phyloP scores from a whole-genome alignment of 2,888 invertebrate species.

The Tetragonula carbonaria region DNA sequence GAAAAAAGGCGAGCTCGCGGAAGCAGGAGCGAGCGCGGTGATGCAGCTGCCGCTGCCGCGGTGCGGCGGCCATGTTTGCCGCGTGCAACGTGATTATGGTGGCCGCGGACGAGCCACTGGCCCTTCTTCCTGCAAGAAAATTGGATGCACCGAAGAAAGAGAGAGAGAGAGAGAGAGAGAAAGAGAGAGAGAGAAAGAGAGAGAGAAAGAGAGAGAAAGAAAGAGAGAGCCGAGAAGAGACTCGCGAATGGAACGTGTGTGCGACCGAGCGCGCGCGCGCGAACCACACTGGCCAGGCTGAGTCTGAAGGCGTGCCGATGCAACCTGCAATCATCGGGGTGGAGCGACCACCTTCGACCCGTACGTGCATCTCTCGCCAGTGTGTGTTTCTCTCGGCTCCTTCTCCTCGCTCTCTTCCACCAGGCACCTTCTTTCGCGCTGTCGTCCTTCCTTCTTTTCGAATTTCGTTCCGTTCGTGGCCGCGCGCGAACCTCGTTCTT shows the following conservation, averaged over 20 bases:
- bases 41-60: constrained; percentile 39
- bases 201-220: neutral
- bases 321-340: constrained; percentile 84
- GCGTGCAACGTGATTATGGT: constrained; percentile 82
- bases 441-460: constrained; percentile 10
- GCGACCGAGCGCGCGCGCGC: constrained; percentile 49
- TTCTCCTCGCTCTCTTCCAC: constrained; percentile 14
- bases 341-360: constrained; percentile 78
- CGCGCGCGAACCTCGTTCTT: neutral
- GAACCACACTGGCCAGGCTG: constrained; percentile 54
- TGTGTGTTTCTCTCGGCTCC: constrained; percentile 36
- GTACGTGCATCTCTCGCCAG: constrained; percentile 52
- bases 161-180: constrained; percentile 55
- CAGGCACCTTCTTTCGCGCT: neutral
- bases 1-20: constrained; percentile 39
- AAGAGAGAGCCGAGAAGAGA: constrained; percentile 48
- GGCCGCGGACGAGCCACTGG: constrained; percentile 68
- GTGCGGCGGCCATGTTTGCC: constrained; percentile 79
- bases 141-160: constrained; percentile 73
- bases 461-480: constrained; percentile 5
- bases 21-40: constrained; percentile 51
- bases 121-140: constrained; percentile 77
- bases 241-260: constrained; percentile 45
- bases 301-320: constrained; percentile 79
- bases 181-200: neutral